Percentiles rank a stretch among this genome's conserved stretches.
phyloP scores from a whole-genome alignment of 1,140 invertebrate genomes.

The Drosophila grimshawi region DNA sequence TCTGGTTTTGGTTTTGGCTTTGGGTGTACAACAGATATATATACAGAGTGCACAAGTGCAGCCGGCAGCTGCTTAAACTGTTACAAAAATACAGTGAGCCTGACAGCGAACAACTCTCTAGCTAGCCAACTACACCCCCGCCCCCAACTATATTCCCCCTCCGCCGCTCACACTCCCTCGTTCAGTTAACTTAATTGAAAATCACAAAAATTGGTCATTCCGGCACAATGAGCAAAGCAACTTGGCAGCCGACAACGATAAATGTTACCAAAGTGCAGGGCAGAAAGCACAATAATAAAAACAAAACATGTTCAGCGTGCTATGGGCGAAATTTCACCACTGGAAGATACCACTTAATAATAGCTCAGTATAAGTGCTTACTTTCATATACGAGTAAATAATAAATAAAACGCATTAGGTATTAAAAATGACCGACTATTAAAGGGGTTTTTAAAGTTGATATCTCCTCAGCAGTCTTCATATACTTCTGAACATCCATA shows the following conservation, averaged over 20 bases:
- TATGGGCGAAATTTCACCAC: neutral
- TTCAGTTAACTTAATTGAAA: slow-evolving; percentile 80
- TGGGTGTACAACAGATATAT: neutral
- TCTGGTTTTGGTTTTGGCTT: slow-evolving; percentile 2
- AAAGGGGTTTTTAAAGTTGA: no score
- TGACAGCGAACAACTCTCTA: slow-evolving; percentile 20
- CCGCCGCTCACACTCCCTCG: neutral
- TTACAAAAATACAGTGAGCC: slow-evolving; percentile 58
- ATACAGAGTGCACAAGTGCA: slow-evolving; percentile 37
- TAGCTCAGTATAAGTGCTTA: no score
- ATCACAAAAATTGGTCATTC: slow-evolving; percentile 83
- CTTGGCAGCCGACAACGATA: slow-evolving; percentile 62
- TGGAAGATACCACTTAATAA: neutral
- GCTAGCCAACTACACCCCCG: no score
- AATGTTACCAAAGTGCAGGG: slow-evolving; percentile 61
- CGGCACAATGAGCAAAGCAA: slow-evolving; percentile 74
- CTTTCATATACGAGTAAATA: no score
- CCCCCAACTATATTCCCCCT: neutral
- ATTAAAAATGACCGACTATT: no score
- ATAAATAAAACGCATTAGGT: no score
- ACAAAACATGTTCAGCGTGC: neutral
- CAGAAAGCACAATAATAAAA: slow-evolving; percentile 50
- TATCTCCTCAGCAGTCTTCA: no score
- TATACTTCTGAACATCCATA: no score
- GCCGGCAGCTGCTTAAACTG: slow-evolving; percentile 68